A percentile compares a stretch with the other conserved stretches of the same genome.
Conservation (phyloP, 2,888 invertebrate genomes). For the Leptura quadrifasciata region DNA sequence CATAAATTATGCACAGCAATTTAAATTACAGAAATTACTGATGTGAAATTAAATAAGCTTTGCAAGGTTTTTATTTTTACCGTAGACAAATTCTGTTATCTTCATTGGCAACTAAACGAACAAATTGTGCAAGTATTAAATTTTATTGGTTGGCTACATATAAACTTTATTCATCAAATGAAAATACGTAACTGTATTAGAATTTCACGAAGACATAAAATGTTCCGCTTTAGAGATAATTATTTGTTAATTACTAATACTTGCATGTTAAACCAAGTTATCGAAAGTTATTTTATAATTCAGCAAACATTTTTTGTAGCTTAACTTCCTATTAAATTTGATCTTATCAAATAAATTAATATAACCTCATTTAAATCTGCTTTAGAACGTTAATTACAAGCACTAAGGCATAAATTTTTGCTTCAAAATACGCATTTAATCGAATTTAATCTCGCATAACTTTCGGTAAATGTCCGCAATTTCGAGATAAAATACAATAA, state of each 20-base stretch:
- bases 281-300: not conserved
- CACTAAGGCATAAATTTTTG: not conserved
- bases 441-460: not conserved
- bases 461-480: not conserved
- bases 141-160: not conserved
- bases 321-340: conserved; percentile 7
- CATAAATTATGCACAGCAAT: not conserved
- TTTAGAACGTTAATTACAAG: not conserved
- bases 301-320: not conserved
- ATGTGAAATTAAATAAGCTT: not conserved
- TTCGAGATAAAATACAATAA: not conserved
- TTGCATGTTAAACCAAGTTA: not conserved
- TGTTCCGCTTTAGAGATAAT: not conserved
- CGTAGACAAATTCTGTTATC: not conserved
- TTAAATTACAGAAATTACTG: not conserved
- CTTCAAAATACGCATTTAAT: not conserved
- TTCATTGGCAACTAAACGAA: not conserved
- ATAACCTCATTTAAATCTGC: not conserved
- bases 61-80: not conserved
- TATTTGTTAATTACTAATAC: not conserved
- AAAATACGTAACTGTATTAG: not conserved
- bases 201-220: not conserved
- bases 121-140: not conserved
- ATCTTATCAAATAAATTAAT: conserved; percentile 7
- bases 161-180: not conserved